These are phyloP conservation scores for Zosterops borbonicus DNA, from an alignment of 2,113 vertebrate species.

Conservation along the genomic window DNA sequence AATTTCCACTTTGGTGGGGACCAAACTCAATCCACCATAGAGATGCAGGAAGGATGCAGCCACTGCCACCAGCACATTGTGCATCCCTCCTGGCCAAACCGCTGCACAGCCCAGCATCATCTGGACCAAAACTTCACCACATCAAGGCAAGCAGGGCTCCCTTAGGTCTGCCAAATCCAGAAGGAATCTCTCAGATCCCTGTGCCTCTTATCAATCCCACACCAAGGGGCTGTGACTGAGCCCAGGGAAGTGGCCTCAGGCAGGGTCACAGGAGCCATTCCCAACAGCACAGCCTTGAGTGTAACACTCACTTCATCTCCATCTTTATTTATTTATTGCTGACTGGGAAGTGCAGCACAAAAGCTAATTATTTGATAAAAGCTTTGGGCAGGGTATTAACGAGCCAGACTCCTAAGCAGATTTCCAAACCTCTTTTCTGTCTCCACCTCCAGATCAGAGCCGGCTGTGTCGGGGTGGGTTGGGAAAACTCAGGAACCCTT, in stretches of 20 bases:
- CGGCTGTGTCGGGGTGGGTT: accelerated
- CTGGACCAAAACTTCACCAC: background rate
- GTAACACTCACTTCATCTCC: background rate
- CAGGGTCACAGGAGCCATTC: background rate
- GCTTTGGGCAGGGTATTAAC: slow-evolving; percentile 1
- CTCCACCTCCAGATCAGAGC: background rate
- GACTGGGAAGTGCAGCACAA: slow-evolving; percentile 9
- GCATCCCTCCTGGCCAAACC: background rate
- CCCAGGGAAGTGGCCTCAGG: background rate
- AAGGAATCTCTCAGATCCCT: background rate
- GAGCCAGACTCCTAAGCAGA: slow-evolving; percentile 10
- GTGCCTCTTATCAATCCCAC: accelerated
- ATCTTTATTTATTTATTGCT: slow-evolving; percentile 39
- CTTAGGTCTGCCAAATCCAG: accelerated
- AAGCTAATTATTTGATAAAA: slow-evolving; percentile 40
- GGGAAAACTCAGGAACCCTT: background rate
- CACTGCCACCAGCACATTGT: accelerated
- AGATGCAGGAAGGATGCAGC: background rate
- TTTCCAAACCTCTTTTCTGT: background rate
- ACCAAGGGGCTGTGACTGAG: accelerated
- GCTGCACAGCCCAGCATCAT: accelerated
- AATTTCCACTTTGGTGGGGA: accelerated
- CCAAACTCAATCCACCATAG: accelerated
- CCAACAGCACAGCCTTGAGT: background rate
- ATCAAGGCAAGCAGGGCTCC: background rate